Evolutionary conservation across 2,113 vertebrate species (phyloP), one percentile per base, ranked within the genome.

Genomic region (Vicugna pacos): DNA sequence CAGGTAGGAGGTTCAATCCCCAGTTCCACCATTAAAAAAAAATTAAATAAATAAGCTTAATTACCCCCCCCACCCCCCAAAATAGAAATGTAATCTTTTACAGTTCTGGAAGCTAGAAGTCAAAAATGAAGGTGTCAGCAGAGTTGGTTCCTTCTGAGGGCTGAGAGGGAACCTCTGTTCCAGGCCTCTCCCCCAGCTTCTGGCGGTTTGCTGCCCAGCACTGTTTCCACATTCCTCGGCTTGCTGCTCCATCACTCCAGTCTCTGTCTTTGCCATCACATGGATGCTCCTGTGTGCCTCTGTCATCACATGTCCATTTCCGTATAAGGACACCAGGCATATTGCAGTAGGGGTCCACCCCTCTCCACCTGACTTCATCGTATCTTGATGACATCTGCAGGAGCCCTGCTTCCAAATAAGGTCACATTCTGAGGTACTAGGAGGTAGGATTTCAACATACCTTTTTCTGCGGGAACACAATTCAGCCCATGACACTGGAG

Each of bases 241-340:
- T n/a, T 22, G 52, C 6, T 8, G 58, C n/a, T n/a, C 3, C 3
- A 0, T n/a, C 42, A 46, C 48, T 24, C 30, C 5, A 4, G 2
- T 15, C 20, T 48, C 58, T 13, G 48, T 35, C 60, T 54, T n/a
- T n/a, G 26, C 24, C 46, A 7, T 69, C 60, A 42, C 38, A 15
- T 6, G 46, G 22, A 9, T 16, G 46, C 42, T 65, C 58, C 3
- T 3, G 5, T 2, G 8, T 54, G 38, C 67, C 28, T 81, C 13
- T 26, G 11, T n/a, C 7, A 35, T 72, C 75, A 67, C 1, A 0
- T 8, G 26, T 52, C 20, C 2, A 0, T 38, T 22, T 52, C 80
- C 46, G 58, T 17, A 50, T 6, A 62, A 48, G 30, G 32, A 67
- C 32, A 35, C 3, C 11, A 46, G 56, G 52, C 35, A 28, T 1